A percentile compares a stretch with the other conserved stretches of the same genome.
Evolutionary conservation across 2,113 vertebrate genomes (phyloP).

Genomic region (Scophthalmus maximus): DNA sequence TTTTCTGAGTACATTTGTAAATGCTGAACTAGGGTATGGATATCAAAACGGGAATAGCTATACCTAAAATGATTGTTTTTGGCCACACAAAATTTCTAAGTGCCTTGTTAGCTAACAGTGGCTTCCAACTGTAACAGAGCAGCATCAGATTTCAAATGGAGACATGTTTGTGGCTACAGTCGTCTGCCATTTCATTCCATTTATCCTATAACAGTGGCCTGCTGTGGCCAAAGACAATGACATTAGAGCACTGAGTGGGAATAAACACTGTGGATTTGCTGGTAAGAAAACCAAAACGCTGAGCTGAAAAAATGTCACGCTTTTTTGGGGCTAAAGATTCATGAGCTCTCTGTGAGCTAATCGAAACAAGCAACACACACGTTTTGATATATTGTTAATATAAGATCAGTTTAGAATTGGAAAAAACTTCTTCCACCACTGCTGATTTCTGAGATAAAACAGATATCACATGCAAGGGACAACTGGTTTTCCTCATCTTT

Average conservation of each 20-base stretch:
- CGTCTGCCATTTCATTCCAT: neutral
- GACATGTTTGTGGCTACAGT: neutral
- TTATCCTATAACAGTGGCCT: neutral
- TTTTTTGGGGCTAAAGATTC: neutral
- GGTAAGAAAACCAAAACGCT: neutral
- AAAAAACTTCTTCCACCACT: neutral
- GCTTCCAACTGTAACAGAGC: neutral
- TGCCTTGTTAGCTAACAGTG: neutral
- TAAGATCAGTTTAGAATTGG: too few relatives aligned
- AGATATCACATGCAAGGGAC: neutral
- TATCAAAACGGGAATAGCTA: too few relatives aligned
- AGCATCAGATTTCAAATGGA: neutral
- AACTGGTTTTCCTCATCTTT: constrained; percentile 7
- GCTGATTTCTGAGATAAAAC: neutral
- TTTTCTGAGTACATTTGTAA: too few relatives aligned
- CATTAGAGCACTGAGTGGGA: neutral
- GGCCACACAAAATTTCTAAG: too few relatives aligned
- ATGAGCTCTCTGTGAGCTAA: neutral
- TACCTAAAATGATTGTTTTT: too few relatives aligned
- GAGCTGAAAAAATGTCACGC: neutral
- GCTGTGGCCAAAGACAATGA: neutral
- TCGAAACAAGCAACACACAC: neutral
- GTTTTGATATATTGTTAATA: too few relatives aligned
- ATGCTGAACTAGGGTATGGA: too few relatives aligned
- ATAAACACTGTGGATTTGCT: neutral